Evolutionary conservation across 2,888 invertebrate species (phyloP), one percentile per base, ranked within the genome.

Genomic region (Epiperipatus broadwayi): DNA sequence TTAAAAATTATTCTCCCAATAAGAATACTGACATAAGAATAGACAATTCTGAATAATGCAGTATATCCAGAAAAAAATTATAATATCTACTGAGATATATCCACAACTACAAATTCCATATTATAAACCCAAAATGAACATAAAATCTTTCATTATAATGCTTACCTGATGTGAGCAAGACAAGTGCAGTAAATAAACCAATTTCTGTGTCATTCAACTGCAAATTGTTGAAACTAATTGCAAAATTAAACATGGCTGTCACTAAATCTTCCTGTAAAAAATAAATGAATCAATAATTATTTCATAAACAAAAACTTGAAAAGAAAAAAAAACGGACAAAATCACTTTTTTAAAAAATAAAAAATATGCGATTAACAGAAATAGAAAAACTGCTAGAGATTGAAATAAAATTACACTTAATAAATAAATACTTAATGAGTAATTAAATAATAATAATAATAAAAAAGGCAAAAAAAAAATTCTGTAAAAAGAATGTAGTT

Each of bases 141-240:
- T n/a, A n/a, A n/a, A n/a, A n/a, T n/a, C n/a, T n/a, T n/a, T n/a
- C n/a, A n/a, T n/a, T 21, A 14, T 5, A 12, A 15, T 27, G 41
- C 46, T 38, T 45, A 64, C 63, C 61, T 45, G 58, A 50, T 21
- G 76, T 75, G 43, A 87, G 66, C 47, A 93, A 67, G 39, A 89
- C 77, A 37, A 80, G 73, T 20, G 78, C 85, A 5, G 81, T 78
- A 61, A 78, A 81, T 41, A 91, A 65, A 2, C 83, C 89, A 50
- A 87, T 66, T 64, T 93, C 93, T 21, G 84, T 76, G 54, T 93
- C 91, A 50, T 75, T 75, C 54, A 89, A 63, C 43, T 75, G 70
- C 52, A 85, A 49, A 41, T 54, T 52, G 47, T 75, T 75, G 53
- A 85, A 65, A 36, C 72, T 52, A 50, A 55, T 46, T 42, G 80